Base-by-base conservation (phyloP, 2,888 invertebrate genomes). In the Petrolisthes manimaculis region DNA sequence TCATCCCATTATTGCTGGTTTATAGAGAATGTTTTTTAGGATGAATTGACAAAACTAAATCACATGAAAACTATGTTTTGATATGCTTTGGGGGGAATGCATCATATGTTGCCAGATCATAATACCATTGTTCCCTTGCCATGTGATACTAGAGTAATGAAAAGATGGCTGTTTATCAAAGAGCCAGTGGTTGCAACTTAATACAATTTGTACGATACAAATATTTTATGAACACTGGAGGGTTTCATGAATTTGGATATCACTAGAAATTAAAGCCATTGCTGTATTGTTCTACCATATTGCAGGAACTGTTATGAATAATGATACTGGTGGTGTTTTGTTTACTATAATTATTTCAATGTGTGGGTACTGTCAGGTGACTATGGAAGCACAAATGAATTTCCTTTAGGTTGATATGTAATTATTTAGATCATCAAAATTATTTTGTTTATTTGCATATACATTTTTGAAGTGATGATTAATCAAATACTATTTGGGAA, bases 71-170 rank as follows among this genome's bases (percentile, higher is more conserved):
- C 37, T 37, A 37, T 74, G n/a, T 74, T n/a, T 74, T 21, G 9
- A 12, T 21, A 18, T n/a, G 9, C n/a, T 12, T 74, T 12, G 74
- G n/a, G 74, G 12, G n/a, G 74, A 21, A 74, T 74, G 61, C 12
- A 61, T 61, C 61, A 12, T 9, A 61, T 61, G 61, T 12, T 61
- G 9, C 79, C 79, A 79, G 79, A 79, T 61, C 55, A 80, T 21
- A 53, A 54, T 55, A 56, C 24, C 12, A 37, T 81, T 61, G 67
- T 81, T 81, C 61, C 77, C 67, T 61, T 67, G 81, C 67, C 61
- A 61, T 81, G 81, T 81, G 81, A 81, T 81, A 81, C 61, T 81
- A 81, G 81, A 81, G 81, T 81, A 61, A 81, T 61, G 81, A 5
- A 21, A 55, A 79, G 54, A 79, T 55, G n/a, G 12, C 79, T 55